A percentile compares a stretch with the other conserved stretches of the same genome.
These are phyloP conservation scores for western clawed frog (Xenopus tropicalis) DNA, from an alignment of 2,113 vertebrate genomes.

Conservation along the genomic window UCB_Xtro_10.0 CM004443.2:111000501-111001000, in stretches of 20 bases:
- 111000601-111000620: slow-evolving; percentile 82
- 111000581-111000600: slow-evolving; percentile 97
- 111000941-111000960: slow-evolving; percentile 84
- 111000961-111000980: slow-evolving; percentile 53
- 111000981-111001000: slow-evolving; percentile 54
- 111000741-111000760: slow-evolving; percentile 83
- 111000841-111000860: slow-evolving; percentile 78
- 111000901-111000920: slow-evolving; percentile 53
- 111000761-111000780: slow-evolving; percentile 83
- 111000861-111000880: slow-evolving; percentile 73
- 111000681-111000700: slow-evolving; percentile 52
- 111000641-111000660: slow-evolving; percentile 70
- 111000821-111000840: slow-evolving; percentile 84
- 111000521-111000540: slow-evolving; percentile 69
- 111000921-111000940: slow-evolving; percentile 59
- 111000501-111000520: slow-evolving; percentile 70
- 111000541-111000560: slow-evolving; percentile 53
- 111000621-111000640: slow-evolving; percentile 76
- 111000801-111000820: slow-evolving; percentile 80
- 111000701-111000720: slow-evolving; percentile 68
- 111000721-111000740: slow-evolving; percentile 81
- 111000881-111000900: slow-evolving; percentile 47
- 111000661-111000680: slow-evolving; percentile 64
- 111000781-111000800: slow-evolving; percentile 86
- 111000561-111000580: slow-evolving; percentile 72